phyloP scores from a whole-genome alignment of 1,140 invertebrate species.

The Asobara japonica region DNA sequence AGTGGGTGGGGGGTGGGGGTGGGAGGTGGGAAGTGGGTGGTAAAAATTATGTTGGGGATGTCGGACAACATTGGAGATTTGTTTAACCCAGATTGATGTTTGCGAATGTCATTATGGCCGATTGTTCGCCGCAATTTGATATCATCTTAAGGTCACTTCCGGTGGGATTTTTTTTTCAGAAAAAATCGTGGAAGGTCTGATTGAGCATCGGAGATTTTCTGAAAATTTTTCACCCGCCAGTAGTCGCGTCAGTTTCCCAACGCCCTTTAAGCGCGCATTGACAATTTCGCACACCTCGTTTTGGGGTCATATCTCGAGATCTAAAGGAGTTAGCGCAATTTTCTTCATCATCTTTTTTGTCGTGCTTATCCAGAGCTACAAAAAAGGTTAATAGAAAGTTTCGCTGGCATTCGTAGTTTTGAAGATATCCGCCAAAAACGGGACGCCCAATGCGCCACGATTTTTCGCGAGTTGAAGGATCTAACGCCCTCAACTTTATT shows the following conservation, averaged over 20 bases:
- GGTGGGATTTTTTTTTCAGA: no score
- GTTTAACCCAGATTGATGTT: background rate
- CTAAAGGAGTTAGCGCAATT: background rate
- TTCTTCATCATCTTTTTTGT: background rate
- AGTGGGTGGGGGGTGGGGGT: no score
- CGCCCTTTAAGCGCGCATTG: no score
- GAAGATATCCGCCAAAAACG: no score
- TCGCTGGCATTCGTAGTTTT: background rate
- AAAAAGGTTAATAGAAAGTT: background rate
- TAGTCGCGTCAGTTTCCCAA: no score
- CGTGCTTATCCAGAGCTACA: background rate
- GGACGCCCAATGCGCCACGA: no score
- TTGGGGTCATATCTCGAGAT: background rate
- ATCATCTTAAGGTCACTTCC: background rate
- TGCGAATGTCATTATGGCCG: background rate
- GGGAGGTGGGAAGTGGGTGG: background rate
- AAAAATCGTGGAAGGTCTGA: background rate
- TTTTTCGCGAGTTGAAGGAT: no score
- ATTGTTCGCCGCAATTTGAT: background rate
- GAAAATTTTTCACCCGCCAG: no score
- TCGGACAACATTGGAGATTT: background rate
- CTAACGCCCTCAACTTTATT: no score
- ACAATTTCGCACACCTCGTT: no score
- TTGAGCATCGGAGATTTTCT: no score
- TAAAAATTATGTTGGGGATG: background rate